Conservation (phyloP, 2,797 vertebrate genomes). For the Pseudopleuronectes americanus region DNA sequence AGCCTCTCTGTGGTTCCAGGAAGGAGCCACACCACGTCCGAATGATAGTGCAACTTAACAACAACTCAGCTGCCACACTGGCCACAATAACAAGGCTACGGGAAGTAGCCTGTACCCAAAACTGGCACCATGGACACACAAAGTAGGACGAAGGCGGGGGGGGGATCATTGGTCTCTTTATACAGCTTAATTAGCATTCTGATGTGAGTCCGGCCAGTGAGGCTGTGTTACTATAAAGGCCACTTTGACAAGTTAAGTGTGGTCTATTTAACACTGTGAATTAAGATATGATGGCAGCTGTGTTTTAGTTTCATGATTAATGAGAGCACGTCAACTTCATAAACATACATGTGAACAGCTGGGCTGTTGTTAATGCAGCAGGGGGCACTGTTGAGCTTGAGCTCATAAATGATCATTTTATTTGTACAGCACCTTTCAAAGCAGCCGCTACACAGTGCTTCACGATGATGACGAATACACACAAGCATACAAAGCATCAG, state of each 20-base stretch:
- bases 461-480: too few relatives aligned
- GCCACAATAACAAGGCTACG: slow-evolving; percentile 67
- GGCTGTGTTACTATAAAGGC: slow-evolving; percentile 26
- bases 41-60: slow-evolving; percentile 45
- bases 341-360: slow-evolving; percentile 42
- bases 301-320: slow-evolving; percentile 40
- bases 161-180: slow-evolving; percentile 41
- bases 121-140: slow-evolving; percentile 41
- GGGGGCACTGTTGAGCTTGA: slow-evolving; percentile 77
- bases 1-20: slow-evolving; percentile 28
- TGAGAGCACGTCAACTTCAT: slow-evolving; percentile 31
- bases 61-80: slow-evolving; percentile 35
- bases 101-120: slow-evolving; percentile 36
- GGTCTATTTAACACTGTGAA: slow-evolving; percentile 36
- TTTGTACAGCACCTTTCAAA: background rate
- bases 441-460: too few relatives aligned
- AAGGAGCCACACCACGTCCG: slow-evolving; percentile 48
- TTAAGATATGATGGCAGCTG: slow-evolving; percentile 39
- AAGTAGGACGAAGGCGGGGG: slow-evolving; percentile 18
- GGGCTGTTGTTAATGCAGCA: slow-evolving; percentile 43
- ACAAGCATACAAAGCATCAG: too few relatives aligned
- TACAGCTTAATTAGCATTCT: slow-evolving; percentile 33
- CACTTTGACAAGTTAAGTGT: slow-evolving; percentile 37
- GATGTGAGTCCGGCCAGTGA: slow-evolving; percentile 28
- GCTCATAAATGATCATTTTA: background rate